phyloP scores from a whole-genome alignment of 1,140 invertebrate genomes.

The Megalopta genalis region DNA sequence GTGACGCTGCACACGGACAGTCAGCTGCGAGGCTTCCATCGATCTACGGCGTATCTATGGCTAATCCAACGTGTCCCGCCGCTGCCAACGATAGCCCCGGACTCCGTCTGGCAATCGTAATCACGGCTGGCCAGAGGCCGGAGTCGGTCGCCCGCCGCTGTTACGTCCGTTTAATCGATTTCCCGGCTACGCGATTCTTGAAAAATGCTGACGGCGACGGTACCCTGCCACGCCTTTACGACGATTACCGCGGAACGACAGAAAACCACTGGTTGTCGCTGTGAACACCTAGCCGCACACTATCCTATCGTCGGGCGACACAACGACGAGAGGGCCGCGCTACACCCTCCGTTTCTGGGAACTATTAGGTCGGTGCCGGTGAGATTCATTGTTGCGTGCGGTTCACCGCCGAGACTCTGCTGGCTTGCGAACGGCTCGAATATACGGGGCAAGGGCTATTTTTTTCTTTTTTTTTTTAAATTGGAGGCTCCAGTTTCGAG shows the following conservation, averaged over 20 bases:
- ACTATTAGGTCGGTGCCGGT: neutral
- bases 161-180: neutral
- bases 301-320: neutral
- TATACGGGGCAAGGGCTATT: too few species aligned
- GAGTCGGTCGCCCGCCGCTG: neutral
- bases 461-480: too few species aligned
- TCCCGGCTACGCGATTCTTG: neutral
- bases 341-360: neutral
- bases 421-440: too few species aligned
- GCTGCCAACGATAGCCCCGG: neutral
- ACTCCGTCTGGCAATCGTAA: neutral
- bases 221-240: neutral
- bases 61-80: constrained; percentile 16
- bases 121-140: neutral
- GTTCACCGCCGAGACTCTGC: too few species aligned
- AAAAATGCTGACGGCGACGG: too few species aligned
- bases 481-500: too few species aligned
- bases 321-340: neutral
- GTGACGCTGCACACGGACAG: neutral
- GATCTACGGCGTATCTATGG: constrained; percentile 6
- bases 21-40: constrained; percentile 38
- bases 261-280: neutral
- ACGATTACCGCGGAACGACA: neutral
- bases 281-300: neutral
- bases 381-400: neutral